Conservation (phyloP, 2,113 vertebrate genomes). For the Phalacrocorax aristotelis region DNA sequence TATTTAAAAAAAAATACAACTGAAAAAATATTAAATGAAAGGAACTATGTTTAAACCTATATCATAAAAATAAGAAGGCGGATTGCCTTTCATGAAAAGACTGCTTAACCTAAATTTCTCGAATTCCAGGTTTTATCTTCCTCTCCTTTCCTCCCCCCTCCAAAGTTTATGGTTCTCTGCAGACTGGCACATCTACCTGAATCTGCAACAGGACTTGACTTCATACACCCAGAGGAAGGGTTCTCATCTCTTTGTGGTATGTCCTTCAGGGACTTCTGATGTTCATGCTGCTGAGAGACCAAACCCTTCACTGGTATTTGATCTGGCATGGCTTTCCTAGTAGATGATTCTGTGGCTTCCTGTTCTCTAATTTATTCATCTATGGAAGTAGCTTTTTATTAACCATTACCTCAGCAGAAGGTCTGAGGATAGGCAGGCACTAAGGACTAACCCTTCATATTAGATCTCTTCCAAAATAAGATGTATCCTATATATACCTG, state of each 20-base stretch:
- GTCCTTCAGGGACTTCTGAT: background rate
- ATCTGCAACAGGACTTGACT: background rate
- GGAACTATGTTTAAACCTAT: background rate
- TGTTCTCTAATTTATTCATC: background rate
- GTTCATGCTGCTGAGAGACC: background rate
- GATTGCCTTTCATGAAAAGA: background rate
- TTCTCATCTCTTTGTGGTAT: background rate
- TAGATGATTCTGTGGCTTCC: background rate
- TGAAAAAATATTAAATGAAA: background rate
- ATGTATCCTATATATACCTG: background rate
- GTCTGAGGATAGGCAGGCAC: background rate
- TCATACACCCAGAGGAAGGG: background rate
- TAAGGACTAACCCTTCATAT: background rate
- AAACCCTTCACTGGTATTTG: background rate
- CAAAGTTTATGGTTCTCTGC: background rate
- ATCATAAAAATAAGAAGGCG: background rate
- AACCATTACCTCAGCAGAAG: background rate
- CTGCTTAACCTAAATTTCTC: background rate
- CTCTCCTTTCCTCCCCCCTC: background rate
- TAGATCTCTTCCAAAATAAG: background rate
- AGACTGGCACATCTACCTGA: background rate
- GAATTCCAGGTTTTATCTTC: background rate
- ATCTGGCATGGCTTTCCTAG: background rate
- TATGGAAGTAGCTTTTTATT: background rate
- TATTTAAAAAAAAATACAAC: background rate